phyloP scores from a whole-genome alignment of 2,888 invertebrate genomes.

The Kuschelorhynchus macadamiae region DNA sequence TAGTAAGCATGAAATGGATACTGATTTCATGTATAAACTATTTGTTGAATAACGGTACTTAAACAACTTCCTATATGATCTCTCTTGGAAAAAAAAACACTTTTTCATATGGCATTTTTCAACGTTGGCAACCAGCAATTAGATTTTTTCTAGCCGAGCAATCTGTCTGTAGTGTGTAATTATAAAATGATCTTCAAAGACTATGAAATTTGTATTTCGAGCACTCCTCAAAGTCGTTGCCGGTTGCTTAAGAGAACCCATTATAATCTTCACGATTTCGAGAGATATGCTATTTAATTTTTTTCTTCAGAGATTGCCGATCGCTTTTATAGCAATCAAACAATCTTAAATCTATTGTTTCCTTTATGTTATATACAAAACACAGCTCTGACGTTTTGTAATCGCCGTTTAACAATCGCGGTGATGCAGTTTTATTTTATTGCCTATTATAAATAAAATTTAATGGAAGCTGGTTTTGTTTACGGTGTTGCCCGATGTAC shows the following conservation, averaged over 20 bases:
- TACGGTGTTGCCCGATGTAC: conserved; percentile 24
- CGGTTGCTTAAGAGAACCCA: conserved; percentile 32
- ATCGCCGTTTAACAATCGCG: conserved; percentile 25
- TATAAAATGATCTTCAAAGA: conserved; percentile 35
- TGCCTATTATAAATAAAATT: conserved; percentile 38
- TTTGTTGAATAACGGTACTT: no score
- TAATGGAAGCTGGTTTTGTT: conserved; percentile 29
- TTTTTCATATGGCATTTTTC: conserved; percentile 22
- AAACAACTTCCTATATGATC: conserved; percentile 8
- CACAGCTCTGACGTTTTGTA: conserved; percentile 22
- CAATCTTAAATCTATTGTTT: conserved; percentile 39
- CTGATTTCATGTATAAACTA: no score
- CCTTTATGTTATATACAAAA: conserved; percentile 30
- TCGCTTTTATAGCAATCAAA: conserved; percentile 32
- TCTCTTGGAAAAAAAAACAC: conserved; percentile 25
- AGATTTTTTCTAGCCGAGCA: conserved; percentile 27
- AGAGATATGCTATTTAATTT: conserved; percentile 31
- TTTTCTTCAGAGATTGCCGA: conserved; percentile 30
- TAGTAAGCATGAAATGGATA: background rate
- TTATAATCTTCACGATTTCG: conserved; percentile 40
- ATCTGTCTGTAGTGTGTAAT: conserved; percentile 32
- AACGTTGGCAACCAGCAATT: conserved; percentile 36
- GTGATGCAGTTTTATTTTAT: conserved; percentile 26
- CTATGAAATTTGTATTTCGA: conserved; percentile 41
- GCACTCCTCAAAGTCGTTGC: conserved; percentile 36